phyloP scores from a whole-genome alignment of 1,140 invertebrate genomes.

The Drosophila nigrodunni region DNA sequence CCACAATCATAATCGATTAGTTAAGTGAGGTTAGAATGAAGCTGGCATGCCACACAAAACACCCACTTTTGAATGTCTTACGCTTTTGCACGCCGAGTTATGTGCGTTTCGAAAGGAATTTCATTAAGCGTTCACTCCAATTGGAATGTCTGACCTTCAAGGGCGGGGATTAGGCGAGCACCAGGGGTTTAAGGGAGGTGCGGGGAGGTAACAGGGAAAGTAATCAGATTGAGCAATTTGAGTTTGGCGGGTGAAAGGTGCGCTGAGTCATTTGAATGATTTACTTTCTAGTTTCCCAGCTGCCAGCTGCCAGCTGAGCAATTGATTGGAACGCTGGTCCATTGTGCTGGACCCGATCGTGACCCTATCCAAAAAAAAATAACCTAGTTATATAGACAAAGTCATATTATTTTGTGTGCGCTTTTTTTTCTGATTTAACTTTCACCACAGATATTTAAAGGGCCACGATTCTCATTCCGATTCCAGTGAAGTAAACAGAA shows the following conservation, averaged over 20 bases:
- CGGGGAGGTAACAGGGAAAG: background rate
- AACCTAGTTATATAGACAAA: background rate
- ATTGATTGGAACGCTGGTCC: slow-evolving; percentile 29
- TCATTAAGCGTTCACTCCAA: slow-evolving; percentile 26
- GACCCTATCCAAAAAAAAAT: background rate
- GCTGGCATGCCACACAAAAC: slow-evolving; percentile 8
- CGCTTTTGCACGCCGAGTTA: slow-evolving; percentile 6
- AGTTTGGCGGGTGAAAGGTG: slow-evolving; percentile 38
- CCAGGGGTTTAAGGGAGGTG: background rate
- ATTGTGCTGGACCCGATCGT: background rate
- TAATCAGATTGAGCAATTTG: slow-evolving; percentile 5
- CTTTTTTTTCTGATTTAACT: slow-evolving; percentile 7
- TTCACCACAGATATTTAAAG: slow-evolving; percentile 24
- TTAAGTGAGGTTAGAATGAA: slow-evolving; percentile 1
- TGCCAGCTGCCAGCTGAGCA: slow-evolving; percentile 8
- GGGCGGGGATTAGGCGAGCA: background rate
- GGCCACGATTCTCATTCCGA: background rate
- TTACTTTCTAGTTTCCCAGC: slow-evolving; percentile 39
- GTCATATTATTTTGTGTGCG: background rate
- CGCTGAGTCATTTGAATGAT: slow-evolving; percentile 32
- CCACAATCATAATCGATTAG: slow-evolving; percentile 12
- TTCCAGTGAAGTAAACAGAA: background rate
- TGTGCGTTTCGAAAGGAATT: slow-evolving; percentile 14
- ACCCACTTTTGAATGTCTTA: background rate
- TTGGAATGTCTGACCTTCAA: slow-evolving; percentile 43